Conservation (phyloP, 2,888 invertebrate species). For the Sphinx pinastri region DNA sequence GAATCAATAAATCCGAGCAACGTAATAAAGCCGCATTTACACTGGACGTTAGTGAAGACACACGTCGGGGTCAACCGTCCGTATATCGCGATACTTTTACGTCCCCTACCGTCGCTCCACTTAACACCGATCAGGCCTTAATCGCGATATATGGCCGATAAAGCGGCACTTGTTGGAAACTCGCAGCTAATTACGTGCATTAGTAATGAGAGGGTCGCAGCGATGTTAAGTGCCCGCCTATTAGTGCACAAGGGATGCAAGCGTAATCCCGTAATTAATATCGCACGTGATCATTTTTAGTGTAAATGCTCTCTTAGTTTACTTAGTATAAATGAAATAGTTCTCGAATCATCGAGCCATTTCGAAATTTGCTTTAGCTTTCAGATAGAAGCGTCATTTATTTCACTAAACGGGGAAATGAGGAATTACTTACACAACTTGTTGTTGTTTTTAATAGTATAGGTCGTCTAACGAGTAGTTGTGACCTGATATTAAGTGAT, state of each 20-base stretch:
- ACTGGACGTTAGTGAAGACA: constrained; percentile 75
- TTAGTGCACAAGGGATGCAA: constrained; percentile 36
- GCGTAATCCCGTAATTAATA: constrained; percentile 57
- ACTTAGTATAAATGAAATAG: background rate
- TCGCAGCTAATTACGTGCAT: constrained; percentile 77
- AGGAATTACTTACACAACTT: no score
- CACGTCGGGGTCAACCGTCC: constrained; percentile 61
- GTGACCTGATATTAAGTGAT: no score
- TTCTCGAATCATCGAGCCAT: no score
- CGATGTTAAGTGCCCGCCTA: constrained; percentile 37
- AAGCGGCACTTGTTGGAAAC: constrained; percentile 63
- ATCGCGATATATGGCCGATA: constrained; percentile 74
- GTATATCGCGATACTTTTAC: constrained; percentile 46
- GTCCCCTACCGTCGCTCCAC: constrained; percentile 60
- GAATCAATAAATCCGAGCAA: constrained; percentile 35
- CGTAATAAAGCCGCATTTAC: constrained; percentile 25
- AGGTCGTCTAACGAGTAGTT: no score
- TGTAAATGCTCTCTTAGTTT: constrained; percentile 23
- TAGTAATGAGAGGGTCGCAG: constrained; percentile 68
- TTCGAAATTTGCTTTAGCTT: no score
- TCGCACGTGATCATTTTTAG: constrained; percentile 51
- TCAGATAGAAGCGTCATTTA: no score
- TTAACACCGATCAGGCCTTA: constrained; percentile 74
- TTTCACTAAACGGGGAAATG: no score
- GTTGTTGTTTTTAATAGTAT: no score